phyloP scores from a whole-genome alignment of 1,140 invertebrate species.

The Drosophila tropicalis region DNA sequence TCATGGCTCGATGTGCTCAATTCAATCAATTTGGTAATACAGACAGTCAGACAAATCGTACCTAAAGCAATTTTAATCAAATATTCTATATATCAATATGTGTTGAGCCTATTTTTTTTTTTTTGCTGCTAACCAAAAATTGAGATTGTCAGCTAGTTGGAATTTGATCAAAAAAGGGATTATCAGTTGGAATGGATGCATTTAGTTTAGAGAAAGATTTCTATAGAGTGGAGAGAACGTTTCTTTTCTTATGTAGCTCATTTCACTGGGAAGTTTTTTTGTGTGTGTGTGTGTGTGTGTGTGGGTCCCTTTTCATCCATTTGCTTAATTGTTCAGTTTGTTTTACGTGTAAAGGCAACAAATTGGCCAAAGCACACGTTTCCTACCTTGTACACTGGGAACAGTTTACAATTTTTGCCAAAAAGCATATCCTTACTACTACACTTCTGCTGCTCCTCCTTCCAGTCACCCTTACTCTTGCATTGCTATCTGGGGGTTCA shows the following conservation, averaged over 20 bases:
- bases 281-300: slow-evolving; percentile 3
- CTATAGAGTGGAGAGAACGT: too few relatives aligned
- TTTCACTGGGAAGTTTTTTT: slow-evolving; percentile 25
- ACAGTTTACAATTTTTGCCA: slow-evolving; percentile 14
- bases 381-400: slow-evolving; percentile 31
- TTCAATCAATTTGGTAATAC: slow-evolving; percentile 57
- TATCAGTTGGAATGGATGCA: too few relatives aligned
- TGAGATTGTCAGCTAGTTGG: neutral
- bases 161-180: too few relatives aligned
- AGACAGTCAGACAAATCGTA: slow-evolving; percentile 24
- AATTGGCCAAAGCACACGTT: slow-evolving; percentile 78
- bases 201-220: too few relatives aligned
- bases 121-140: too few relatives aligned
- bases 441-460: too few relatives aligned
- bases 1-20: slow-evolving; percentile 57
- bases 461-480: too few relatives aligned
- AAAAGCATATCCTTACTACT: slow-evolving; percentile 22
- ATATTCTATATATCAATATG: slow-evolving; percentile 17
- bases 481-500: slow-evolving; percentile 49
- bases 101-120: slow-evolving; percentile 1
- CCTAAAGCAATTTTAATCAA: slow-evolving; percentile 56
- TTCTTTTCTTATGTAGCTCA: neutral
- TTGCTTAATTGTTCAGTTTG: slow-evolving; percentile 81
- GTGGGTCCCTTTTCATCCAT: slow-evolving; percentile 46
- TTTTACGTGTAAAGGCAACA: slow-evolving; percentile 79